Conservation (phyloP, 2,113 vertebrate species). For the Ellobius talpinus region DNA sequence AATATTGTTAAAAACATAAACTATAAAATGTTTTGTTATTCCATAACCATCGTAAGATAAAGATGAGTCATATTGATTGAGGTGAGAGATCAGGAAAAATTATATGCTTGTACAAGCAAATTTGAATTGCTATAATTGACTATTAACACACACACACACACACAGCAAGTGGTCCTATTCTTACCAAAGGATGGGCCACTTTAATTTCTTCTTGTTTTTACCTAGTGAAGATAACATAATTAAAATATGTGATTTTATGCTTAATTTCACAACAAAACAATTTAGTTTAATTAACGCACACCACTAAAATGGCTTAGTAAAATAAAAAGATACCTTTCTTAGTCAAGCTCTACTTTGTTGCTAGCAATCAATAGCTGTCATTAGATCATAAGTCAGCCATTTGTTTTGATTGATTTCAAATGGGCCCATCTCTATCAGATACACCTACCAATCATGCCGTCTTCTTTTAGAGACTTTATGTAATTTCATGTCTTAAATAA, state of each 20-base stretch:
- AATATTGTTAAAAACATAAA: neutral
- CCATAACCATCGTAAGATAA: neutral
- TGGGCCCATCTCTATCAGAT: neutral
- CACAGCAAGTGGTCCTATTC: neutral
- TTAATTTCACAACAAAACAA: neutral
- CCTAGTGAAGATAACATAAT: neutral
- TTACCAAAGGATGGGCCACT: neutral
- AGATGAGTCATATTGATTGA: neutral
- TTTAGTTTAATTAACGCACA: neutral
- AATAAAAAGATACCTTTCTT: neutral
- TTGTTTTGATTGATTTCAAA: slow-evolving; percentile 31
- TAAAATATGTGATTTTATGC: neutral
- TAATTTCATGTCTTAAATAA: neutral
- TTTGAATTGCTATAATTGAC: neutral
- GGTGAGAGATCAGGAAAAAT: neutral
- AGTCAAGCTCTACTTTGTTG: neutral
- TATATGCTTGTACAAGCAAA: neutral
- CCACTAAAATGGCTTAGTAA: neutral
- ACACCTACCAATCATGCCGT: neutral
- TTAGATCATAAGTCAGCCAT: neutral
- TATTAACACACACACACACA: neutral
- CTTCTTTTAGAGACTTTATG: neutral
- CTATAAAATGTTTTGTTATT: neutral
- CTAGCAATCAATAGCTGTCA: neutral
- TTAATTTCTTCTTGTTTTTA: neutral